Evolutionary conservation across 2,113 vertebrate genomes (phyloP).

Genomic region (Chlamydotis undulata): DNA sequence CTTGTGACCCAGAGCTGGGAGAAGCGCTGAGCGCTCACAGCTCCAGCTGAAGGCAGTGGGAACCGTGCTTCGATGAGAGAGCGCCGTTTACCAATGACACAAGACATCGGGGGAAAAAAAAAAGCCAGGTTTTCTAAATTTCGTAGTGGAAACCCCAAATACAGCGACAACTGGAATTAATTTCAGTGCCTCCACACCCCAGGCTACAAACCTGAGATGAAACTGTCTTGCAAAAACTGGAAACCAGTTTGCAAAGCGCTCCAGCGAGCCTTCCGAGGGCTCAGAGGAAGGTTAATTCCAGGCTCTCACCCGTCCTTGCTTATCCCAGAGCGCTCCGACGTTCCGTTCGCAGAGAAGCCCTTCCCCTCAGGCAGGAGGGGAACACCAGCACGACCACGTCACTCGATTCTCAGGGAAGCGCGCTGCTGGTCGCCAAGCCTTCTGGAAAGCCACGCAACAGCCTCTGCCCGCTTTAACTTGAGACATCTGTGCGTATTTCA

Average conservation of each 20-base stretch:
- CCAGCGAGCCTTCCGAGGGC: neutral
- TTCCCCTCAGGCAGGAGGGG: neutral
- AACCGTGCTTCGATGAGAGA: accelerated
- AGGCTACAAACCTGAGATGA: neutral
- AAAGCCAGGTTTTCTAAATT: neutral
- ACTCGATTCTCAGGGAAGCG: no score
- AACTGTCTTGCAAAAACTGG: neutral
- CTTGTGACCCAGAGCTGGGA: accelerated
- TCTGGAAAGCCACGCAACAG: neutral
- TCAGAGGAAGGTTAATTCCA: neutral
- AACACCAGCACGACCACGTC: accelerated
- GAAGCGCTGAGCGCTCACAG: neutral
- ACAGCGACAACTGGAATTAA: neutral
- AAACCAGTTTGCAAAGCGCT: accelerated
- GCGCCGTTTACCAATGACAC: accelerated
- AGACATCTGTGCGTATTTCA: no score
- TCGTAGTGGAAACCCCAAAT: neutral
- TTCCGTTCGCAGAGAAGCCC: neutral
- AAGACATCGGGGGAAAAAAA: no score
- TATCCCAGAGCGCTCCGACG: accelerated
- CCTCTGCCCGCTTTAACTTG: neutral
- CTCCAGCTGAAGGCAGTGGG: neutral
- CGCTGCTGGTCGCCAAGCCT: no score
- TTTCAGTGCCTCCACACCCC: neutral
- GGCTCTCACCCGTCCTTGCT: neutral